Percentiles rank a stretch among this genome's conserved stretches.
Evolutionary conservation across 2,113 vertebrate species (phyloP).

Genomic region (Stigmatopora nigra): DNA sequence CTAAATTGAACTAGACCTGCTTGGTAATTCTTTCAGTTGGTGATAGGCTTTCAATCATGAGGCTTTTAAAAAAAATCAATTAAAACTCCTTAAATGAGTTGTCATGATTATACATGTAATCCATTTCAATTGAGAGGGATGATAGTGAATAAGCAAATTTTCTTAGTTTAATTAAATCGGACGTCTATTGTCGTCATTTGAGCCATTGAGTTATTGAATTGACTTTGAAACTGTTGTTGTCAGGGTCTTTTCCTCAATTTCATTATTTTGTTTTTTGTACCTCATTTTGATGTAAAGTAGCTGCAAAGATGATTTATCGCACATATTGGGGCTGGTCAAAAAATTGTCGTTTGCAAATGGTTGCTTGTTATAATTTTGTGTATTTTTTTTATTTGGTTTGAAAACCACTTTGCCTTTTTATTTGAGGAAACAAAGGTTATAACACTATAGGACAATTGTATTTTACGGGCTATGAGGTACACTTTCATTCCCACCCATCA

Average conservation of each 20-base stretch:
- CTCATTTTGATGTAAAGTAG: neutral
- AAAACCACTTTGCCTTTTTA: conserved; percentile 40
- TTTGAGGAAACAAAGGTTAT: conserved; percentile 14
- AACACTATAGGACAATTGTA: conserved; percentile 1
- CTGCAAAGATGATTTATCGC: conserved; percentile 13
- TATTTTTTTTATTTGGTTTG: conserved; percentile 33
- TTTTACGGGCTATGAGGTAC: too few species aligned
- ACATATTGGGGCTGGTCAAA: conserved; percentile 10
- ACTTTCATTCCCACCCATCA: too few species aligned
- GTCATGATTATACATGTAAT: too few species aligned
- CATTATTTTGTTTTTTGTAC: neutral
- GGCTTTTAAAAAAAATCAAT: too few species aligned
- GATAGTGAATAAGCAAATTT: too few species aligned
- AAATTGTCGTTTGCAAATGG: conserved; percentile 6
- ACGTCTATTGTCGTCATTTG: too few species aligned
- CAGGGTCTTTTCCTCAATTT: conserved; percentile 37
- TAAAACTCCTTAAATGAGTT: too few species aligned
- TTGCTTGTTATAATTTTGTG: conserved; percentile 30
- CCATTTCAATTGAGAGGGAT: too few species aligned
- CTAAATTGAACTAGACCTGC: neutral
- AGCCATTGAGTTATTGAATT: neutral
- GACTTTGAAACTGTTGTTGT: conserved; percentile 21
- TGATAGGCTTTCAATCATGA: too few species aligned
- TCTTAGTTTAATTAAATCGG: too few species aligned
- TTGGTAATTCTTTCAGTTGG: neutral